Percentiles rank a stretch among this genome's conserved stretches.
Evolutionary conservation across 2,888 invertebrate species (phyloP).

Genomic region (Leptinotarsa peninsularis): DNA sequence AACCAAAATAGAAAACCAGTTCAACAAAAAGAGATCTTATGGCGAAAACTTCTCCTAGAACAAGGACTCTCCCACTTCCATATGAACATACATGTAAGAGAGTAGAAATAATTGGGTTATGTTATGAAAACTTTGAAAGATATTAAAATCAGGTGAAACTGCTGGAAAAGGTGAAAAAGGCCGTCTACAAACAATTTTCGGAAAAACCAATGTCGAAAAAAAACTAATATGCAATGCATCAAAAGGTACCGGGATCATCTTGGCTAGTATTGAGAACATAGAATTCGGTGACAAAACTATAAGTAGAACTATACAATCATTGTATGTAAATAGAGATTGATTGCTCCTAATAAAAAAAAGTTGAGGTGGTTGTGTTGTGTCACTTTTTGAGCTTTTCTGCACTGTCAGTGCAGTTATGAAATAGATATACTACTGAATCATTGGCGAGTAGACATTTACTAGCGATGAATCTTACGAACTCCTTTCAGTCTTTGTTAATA

Average conservation of each 20-base stretch:
- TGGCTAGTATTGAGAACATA: neutral
- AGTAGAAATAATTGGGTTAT: neutral
- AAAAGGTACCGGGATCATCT: neutral
- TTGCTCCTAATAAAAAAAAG: neutral
- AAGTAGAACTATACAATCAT: neutral
- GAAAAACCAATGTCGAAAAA: neutral
- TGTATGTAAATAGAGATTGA: neutral
- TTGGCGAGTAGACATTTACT: neutral
- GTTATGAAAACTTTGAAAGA: neutral
- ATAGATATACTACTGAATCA: neutral
- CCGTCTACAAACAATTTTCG: slow-evolving; percentile 6
- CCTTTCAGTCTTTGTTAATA: neutral
- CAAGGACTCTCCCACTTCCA: neutral
- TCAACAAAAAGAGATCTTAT: neutral
- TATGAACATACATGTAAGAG: neutral
- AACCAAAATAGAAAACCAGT: neutral
- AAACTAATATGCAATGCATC: neutral
- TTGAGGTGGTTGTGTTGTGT: neutral
- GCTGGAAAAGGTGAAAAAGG: neutral
- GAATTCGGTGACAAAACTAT: neutral
- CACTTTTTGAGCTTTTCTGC: neutral
- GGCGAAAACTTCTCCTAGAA: neutral
- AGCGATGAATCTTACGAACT: neutral
- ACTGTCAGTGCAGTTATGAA: neutral
- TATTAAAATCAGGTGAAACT: neutral